phyloP scores from a whole-genome alignment of 2,113 vertebrate genomes.

The Sialia sialis region DNA sequence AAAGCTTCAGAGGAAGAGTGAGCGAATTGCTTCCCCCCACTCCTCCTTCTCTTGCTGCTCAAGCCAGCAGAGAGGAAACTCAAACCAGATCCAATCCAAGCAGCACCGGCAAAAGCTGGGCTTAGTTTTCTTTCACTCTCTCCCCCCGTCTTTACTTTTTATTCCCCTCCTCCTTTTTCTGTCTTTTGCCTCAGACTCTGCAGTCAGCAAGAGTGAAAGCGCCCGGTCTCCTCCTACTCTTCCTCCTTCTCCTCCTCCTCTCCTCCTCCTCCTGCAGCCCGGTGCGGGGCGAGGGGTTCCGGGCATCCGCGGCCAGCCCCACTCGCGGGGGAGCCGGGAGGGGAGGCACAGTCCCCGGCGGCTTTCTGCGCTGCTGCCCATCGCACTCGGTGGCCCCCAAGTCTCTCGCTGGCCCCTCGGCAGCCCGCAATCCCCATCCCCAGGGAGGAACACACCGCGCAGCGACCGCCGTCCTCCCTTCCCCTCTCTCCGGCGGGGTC shows the following conservation, averaged over 20 bases:
- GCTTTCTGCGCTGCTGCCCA: not conserved
- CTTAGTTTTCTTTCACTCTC: conserved; percentile 50
- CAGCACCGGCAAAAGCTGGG: conserved; percentile 57
- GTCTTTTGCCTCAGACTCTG: not conserved
- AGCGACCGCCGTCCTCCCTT: conserved; percentile 24
- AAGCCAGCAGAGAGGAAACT: conserved; percentile 57
- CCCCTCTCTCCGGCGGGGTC: not conserved
- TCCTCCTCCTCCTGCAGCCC: not conserved
- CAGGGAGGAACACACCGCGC: conserved; percentile 70
- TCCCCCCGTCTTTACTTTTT: conserved; percentile 28
- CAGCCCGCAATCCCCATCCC: conserved; percentile 71
- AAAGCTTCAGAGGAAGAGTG: conserved; percentile 13
- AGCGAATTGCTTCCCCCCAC: conserved; percentile 14
- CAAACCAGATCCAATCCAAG: conserved; percentile 59
- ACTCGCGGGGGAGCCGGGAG: not conserved
- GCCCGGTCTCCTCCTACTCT: not conserved
- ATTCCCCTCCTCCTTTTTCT: conserved; percentile 47
- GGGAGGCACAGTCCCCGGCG: not conserved
- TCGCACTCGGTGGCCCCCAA: not conserved
- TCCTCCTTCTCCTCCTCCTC: not conserved
- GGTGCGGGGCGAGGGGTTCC: not conserved
- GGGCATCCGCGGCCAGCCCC: not conserved
- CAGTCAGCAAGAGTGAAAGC: conserved; percentile 15
- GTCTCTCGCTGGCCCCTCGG: conserved; percentile 63
- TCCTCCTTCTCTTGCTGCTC: conserved; percentile 27